phyloP scores from a whole-genome alignment of 2,113 vertebrate species.

The Sebastes fasciatus region DNA sequence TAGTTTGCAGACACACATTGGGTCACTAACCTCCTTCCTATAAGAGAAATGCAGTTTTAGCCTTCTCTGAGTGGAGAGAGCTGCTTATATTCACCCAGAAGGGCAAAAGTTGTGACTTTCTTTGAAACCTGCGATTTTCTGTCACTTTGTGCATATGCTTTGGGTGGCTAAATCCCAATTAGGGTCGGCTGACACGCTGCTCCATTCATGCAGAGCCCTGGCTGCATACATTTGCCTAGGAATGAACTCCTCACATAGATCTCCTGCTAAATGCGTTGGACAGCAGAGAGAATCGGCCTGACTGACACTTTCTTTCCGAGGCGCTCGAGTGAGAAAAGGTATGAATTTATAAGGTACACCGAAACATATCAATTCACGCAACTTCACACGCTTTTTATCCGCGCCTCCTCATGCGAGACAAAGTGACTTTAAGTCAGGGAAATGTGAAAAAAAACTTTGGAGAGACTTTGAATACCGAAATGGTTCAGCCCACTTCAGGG shows the following conservation, averaged over 20 bases:
- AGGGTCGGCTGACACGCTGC: conserved; percentile 99
- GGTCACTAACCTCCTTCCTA: conserved; percentile 75
- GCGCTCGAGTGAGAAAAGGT: conserved; percentile 94
- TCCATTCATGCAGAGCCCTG: conserved; percentile 92
- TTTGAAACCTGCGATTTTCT: conserved; percentile 95
- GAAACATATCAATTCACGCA: conserved; percentile 97
- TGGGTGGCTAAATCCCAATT: conserved; percentile 99
- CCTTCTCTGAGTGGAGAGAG: conserved; percentile 9
- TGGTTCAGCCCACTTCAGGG: conserved; percentile 78
- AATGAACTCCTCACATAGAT: conserved; percentile 98
- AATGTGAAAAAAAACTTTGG: conserved; percentile 87
- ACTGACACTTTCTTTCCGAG: conserved; percentile 91
- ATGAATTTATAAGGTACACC: conserved; percentile 99
- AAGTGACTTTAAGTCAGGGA: conserved; percentile 88
- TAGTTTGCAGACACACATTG: conserved; percentile 49
- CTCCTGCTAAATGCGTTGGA: conserved; percentile 94
- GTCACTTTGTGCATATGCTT: conserved; percentile 96
- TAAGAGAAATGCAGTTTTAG: conserved; percentile 53
- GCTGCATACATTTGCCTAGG: conserved; percentile 99
- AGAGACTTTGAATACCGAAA: conserved; percentile 90
- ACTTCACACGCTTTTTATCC: conserved; percentile 94
- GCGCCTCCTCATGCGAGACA: conserved; percentile 92
- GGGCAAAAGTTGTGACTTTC: conserved; percentile 91
- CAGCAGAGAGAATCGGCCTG: conserved; percentile 99
- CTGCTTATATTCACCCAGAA: conserved; percentile 72